A percentile compares a stretch with the other conserved stretches of the same genome.
phyloP scores from a whole-genome alignment of 2,113 vertebrate genomes.

The Herpailurus yagouaroundi region DNA sequence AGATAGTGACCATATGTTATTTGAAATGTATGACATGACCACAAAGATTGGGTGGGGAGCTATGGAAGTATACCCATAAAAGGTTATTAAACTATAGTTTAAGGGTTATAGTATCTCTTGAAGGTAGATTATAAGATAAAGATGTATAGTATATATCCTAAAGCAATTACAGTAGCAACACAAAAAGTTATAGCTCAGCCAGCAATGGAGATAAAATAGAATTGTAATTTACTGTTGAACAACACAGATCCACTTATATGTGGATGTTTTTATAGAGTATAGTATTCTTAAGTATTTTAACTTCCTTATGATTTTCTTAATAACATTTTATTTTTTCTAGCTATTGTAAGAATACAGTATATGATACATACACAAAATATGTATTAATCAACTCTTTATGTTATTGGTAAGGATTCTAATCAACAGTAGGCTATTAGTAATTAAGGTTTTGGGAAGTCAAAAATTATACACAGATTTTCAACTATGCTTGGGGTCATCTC shows the following conservation, averaged over 20 bases:
- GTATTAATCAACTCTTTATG: not conserved
- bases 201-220: not conserved
- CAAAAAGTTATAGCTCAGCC: not conserved
- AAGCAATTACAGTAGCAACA: not conserved
- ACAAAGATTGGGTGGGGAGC: not conserved
- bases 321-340: not conserved
- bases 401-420: not conserved
- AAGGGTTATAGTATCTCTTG: not conserved
- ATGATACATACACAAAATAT: not conserved
- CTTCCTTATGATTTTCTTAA: not conserved
- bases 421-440: not conserved
- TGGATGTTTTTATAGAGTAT: not conserved
- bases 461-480: not conserved
- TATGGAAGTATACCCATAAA: not conserved
- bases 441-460: not conserved
- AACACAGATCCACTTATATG: not conserved
- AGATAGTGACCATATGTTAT: not conserved
- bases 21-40: not conserved
- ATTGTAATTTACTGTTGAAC: not conserved
- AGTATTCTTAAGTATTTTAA: not conserved
- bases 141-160: not conserved
- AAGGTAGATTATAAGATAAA: not conserved
- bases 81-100: not conserved
- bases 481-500: not conserved
- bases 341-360: not conserved